A percentile compares a stretch with the other conserved stretches of the same genome.
Evolutionary conservation across 2,113 vertebrate species (phyloP).

Genomic region (Cervus canadensis): DNA sequence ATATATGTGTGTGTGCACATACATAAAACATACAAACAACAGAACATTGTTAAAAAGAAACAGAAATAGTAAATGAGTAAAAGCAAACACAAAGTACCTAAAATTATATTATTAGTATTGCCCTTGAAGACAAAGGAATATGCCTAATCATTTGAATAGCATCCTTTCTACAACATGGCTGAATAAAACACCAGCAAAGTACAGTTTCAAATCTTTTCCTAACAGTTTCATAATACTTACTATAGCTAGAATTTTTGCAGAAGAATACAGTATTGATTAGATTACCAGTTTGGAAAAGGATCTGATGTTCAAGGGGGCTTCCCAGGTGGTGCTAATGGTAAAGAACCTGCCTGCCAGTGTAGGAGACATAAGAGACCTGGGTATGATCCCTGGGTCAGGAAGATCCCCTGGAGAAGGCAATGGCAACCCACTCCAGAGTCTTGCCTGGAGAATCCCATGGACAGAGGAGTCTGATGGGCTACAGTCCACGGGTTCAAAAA

Average conservation of each 20-base stretch:
- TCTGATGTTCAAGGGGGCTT: neutral
- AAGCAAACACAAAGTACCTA: neutral
- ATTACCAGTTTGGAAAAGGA: neutral
- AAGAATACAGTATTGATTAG: neutral
- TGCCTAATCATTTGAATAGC: neutral
- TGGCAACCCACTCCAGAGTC: neutral
- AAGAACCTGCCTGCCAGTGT: neutral
- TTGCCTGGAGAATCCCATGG: neutral
- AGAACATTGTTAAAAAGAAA: neutral
- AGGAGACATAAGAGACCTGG: neutral
- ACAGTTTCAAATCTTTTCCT: neutral
- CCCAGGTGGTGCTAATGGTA: neutral
- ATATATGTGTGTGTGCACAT: neutral
- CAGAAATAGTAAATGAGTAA: neutral
- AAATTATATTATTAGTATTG: neutral
- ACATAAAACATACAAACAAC: neutral
- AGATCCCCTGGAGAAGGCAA: neutral
- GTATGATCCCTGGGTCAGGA: neutral
- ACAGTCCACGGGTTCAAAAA: neutral
- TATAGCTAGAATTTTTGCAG: neutral
- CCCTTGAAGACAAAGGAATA: neutral
- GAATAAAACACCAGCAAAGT: neutral
- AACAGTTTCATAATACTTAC: neutral
- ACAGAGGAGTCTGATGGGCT: neutral
- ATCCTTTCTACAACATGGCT: neutral